Evolutionary conservation across 1,140 invertebrate genomes (phyloP).

Genomic region (Bicyclus anynana): DNA sequence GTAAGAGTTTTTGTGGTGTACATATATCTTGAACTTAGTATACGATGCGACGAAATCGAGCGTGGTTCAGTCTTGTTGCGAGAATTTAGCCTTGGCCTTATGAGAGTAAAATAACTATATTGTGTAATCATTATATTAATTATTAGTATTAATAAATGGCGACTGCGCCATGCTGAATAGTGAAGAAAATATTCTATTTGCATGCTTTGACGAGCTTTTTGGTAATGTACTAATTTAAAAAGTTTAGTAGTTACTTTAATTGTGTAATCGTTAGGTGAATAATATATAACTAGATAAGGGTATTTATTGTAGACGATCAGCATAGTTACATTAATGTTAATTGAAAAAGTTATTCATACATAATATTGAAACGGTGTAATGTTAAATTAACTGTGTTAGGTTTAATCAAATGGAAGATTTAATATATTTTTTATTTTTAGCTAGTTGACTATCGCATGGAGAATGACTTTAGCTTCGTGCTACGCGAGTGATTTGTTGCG

Average conservation of each 20-base stretch:
- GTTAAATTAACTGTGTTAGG: slow-evolving; percentile 62
- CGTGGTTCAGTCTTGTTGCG: slow-evolving; percentile 68
- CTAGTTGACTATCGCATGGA: slow-evolving; percentile 71
- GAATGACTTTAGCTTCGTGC: slow-evolving; percentile 19
- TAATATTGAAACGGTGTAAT: slow-evolving; percentile 71
- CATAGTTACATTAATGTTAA: slow-evolving; percentile 70
- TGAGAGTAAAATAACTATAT: slow-evolving; percentile 69
- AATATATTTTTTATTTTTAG: slow-evolving; percentile 77
- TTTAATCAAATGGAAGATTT: slow-evolving; percentile 67
- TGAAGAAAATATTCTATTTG: slow-evolving; percentile 72
- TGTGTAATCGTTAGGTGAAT: slow-evolving; percentile 73
- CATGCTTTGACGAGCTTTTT: slow-evolving; percentile 77
- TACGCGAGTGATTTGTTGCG: neutral
- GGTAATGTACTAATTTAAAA: slow-evolving; percentile 75
- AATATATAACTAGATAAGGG: slow-evolving; percentile 72
- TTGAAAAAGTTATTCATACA: slow-evolving; percentile 68
- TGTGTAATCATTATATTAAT: slow-evolving; percentile 69
- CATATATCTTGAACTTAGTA: slow-evolving; percentile 13
- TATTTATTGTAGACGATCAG: slow-evolving; percentile 73
- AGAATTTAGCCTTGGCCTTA: slow-evolving; percentile 77
- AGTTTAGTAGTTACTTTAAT: slow-evolving; percentile 73
- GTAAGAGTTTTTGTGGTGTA: neutral
- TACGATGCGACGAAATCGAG: slow-evolving; percentile 57
- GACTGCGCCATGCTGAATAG: slow-evolving; percentile 68
- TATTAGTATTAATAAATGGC: slow-evolving; percentile 51